Evolutionary conservation across 2,888 invertebrate species (phyloP), one percentile per base, ranked within the genome.

Genomic region (Argyresthia albistria): DNA sequence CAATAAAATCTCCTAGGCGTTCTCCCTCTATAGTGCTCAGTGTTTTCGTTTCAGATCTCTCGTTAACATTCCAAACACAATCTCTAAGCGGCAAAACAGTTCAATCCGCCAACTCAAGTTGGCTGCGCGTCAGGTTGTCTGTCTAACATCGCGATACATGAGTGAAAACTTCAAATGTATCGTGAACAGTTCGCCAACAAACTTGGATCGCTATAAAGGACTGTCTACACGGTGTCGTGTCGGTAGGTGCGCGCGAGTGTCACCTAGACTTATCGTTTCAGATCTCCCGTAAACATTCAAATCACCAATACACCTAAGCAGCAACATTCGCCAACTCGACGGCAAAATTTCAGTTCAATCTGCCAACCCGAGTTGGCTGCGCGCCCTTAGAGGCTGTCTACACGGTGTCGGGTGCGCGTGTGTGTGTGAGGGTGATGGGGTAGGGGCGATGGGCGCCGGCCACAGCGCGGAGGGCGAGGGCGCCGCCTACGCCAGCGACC

Each of bases 391-490:
- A 8, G 47, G 8, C 45, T n/a, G 25, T 8, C n/a, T 46, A 9
- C 48, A 49, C 25, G 25, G 35, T 49, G 35, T 35, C 37, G 42
- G 50, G 11, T 25, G n/a, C 14, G 36, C n/a, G 16, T 69, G 76
- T 75, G 78, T 75, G 69, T 74, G 79, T 80, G 82, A 73, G 67
- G 74, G 79, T 77, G 12, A 51, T 51, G 84, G 80, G 80, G 73
- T 78, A 81, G 83, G 80, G 80, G 73, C 57, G 67, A 88, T 87
- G 86, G 88, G 88, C 63, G 84, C 88, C 58, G 87, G 84, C 60
- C 87, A 88, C 59, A 88, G 88, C 71, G 86, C 82, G 69, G 88
- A 88, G 67, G 82, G 80, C 63, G 84, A 80, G 52, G 77, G 75
- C 64, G 80, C 82, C 70, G 83, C 83, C 58, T 80, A 76, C 69